phyloP scores from a whole-genome alignment of 2,797 vertebrate species.

The Scomberomorus guttatus region DNA sequence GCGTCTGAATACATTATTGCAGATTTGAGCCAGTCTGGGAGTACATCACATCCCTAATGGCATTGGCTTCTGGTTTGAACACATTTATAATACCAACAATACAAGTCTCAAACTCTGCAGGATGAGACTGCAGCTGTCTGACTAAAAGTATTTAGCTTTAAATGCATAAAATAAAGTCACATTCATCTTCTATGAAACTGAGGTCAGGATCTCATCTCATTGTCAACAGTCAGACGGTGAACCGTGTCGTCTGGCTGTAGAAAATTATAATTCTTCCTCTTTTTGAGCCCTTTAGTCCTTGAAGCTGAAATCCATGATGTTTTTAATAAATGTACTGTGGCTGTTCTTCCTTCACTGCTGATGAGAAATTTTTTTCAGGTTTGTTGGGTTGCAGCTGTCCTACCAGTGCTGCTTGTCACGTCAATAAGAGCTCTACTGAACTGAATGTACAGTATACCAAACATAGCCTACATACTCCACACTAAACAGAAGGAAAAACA shows the following conservation, averaged over 20 bases:
- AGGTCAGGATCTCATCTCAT: neutral
- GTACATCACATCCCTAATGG: neutral
- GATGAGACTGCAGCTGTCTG: neutral
- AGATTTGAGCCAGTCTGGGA: constrained; percentile 7
- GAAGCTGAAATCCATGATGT: neutral
- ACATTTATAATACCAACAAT: no score
- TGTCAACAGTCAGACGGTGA: neutral
- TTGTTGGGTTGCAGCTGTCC: neutral
- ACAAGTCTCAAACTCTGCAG: no score
- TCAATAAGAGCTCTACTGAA: no score
- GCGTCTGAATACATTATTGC: neutral
- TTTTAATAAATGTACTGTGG: neutral
- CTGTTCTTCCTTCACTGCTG: no score
- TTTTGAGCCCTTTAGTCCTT: neutral
- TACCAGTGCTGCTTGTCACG: neutral
- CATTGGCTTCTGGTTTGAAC: neutral
- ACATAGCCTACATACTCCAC: neutral
- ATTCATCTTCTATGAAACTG: constrained; percentile 15
- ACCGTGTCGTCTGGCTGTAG: neutral
- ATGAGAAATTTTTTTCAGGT: neutral
- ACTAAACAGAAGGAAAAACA: no score
- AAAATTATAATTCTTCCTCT: neutral
- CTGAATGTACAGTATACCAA: no score
- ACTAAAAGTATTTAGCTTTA: neutral
- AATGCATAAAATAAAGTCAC: neutral